Evolutionary conservation across 2,888 invertebrate species (phyloP).

Genomic region (Cremastobaeus sp.): DNA sequence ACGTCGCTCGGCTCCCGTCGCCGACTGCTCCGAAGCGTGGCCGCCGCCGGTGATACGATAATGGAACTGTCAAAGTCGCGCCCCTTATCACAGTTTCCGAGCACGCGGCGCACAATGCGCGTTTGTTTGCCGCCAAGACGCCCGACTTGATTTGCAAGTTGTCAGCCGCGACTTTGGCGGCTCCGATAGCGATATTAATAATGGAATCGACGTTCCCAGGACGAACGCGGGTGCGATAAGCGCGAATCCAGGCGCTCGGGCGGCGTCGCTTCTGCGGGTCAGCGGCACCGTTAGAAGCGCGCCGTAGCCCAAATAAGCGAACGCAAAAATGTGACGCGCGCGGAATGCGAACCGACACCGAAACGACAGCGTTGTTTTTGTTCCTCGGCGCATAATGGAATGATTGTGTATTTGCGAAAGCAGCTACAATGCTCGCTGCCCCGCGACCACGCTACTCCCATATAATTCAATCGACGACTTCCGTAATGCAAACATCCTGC

Average conservation of each 20-base stretch:
- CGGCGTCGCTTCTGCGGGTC: not conserved
- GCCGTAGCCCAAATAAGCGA: constrained; percentile 16
- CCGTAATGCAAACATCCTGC: constrained; percentile 56
- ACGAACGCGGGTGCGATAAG: no score
- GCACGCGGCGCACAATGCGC: constrained; percentile 16
- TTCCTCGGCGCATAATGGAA: constrained; percentile 20
- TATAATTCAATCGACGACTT: constrained; percentile 58
- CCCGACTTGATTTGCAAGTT: constrained; percentile 17
- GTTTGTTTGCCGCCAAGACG: constrained; percentile 11
- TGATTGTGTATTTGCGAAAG: constrained; percentile 43
- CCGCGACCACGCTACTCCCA: constrained; percentile 44
- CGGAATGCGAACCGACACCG: no score
- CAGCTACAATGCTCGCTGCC: constrained; percentile 24
- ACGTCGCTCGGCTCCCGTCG: constrained; percentile 67
- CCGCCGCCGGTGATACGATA: constrained; percentile 74
- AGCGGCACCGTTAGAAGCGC: no score
- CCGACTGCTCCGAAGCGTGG: constrained; percentile 68
- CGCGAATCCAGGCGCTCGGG: no score
- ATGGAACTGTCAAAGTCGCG: constrained; percentile 75
- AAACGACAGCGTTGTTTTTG: no score
- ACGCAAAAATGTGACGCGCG: constrained; percentile 45
- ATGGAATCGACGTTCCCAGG: no score
- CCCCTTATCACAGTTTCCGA: constrained; percentile 32
- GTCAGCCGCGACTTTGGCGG: not conserved
- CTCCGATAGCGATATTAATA: not conserved